Evolutionary conservation across 2,888 invertebrate genomes (phyloP).

Genomic region (Flexamia atlantica): DNA sequence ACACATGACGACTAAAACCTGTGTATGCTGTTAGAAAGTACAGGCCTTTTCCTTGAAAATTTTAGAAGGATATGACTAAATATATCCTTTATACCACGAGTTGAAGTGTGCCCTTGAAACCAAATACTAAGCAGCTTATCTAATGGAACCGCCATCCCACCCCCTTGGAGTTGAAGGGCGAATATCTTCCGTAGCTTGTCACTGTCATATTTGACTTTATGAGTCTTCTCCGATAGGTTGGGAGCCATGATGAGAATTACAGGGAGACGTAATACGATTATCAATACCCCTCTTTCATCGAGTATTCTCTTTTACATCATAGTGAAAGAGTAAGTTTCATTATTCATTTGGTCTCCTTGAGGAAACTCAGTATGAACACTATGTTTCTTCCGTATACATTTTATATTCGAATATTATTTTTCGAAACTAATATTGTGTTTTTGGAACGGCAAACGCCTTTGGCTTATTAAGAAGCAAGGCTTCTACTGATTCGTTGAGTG

Average conservation of each 20-base stretch:
- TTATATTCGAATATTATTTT: too few relatives aligned
- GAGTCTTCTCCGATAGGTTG: background rate
- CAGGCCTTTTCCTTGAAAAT: background rate
- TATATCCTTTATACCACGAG: background rate
- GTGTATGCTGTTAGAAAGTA: too few relatives aligned
- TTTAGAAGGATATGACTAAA: background rate
- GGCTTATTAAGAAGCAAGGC: too few relatives aligned
- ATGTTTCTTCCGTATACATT: too few relatives aligned
- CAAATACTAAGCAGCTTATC: conserved; percentile 9
- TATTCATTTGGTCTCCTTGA: too few relatives aligned
- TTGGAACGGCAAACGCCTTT: too few relatives aligned
- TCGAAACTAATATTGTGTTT: too few relatives aligned
- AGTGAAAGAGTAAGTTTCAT: background rate
- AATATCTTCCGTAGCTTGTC: background rate
- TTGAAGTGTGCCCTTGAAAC: conserved; percentile 7
- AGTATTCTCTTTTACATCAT: conserved; percentile 17
- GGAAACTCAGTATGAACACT: background rate
- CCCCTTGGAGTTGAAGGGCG: background rate
- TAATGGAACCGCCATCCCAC: conserved; percentile 29
- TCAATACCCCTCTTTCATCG: background rate
- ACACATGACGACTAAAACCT: too few relatives aligned
- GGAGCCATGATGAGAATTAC: conserved; percentile 2
- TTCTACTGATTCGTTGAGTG: background rate
- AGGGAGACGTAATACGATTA: background rate
- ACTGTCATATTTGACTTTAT: conserved; percentile 12